These are phyloP conservation scores for Hipparchia sbordonii DNA, from an alignment of 2,888 invertebrate species.

Conservation along the genomic window DNA sequence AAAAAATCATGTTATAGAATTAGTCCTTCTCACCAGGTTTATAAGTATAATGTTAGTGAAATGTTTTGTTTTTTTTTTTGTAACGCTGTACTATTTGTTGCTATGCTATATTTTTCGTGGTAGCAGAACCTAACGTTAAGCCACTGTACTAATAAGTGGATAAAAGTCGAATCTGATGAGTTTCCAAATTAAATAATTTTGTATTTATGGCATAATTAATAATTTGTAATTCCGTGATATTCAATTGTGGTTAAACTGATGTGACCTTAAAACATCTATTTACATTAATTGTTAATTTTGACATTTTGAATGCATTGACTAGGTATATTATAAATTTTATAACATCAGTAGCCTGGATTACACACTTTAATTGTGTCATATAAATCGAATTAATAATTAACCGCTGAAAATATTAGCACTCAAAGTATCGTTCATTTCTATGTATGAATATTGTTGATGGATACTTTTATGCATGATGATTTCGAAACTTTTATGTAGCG, in stretches of 20 bases:
- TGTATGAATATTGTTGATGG: neutral
- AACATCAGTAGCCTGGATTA: constrained; percentile 6
- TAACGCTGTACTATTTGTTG: neutral
- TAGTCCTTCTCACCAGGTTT: too few species aligned
- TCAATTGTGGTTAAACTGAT: constrained; percentile 36
- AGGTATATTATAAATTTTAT: constrained; percentile 8
- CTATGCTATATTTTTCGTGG: neutral
- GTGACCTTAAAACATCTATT: constrained; percentile 33
- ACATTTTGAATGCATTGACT: constrained; percentile 9
- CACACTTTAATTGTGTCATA: neutral
- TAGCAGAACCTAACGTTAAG: constrained; percentile 4
- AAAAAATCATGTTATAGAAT: too few species aligned
- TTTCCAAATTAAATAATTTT: constrained; percentile 35
- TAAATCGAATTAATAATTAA: constrained; percentile 14
- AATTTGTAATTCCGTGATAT: constrained; percentile 35
- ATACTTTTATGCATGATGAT: neutral
- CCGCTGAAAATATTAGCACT: constrained; percentile 5
- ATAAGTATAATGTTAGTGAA: neutral
- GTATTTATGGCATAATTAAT: constrained; percentile 33
- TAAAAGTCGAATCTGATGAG: constrained; percentile 34
- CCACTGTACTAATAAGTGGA: constrained; percentile 31
- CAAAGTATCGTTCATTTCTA: constrained; percentile 2
- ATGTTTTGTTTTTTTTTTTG: neutral
- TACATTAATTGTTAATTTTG: constrained; percentile 23
- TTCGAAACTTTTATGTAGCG: neutral